phyloP scores from a whole-genome alignment of 2,113 vertebrate species.

The Brachyhypopomus gauderio region DNA sequence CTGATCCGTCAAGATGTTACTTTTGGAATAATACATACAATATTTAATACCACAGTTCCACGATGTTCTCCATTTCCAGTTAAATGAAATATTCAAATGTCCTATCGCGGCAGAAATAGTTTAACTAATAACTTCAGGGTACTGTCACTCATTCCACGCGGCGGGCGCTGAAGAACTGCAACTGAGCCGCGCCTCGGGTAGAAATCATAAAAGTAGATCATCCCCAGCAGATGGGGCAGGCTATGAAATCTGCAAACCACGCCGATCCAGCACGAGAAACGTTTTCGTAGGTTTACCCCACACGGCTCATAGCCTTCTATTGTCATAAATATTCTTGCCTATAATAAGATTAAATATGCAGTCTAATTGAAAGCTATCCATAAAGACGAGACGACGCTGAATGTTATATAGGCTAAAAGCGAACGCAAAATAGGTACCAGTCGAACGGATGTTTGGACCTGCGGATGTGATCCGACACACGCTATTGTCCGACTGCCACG shows the following conservation, averaged over 20 bases:
- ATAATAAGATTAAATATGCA: too few species aligned
- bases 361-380: too few species aligned
- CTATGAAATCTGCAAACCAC: slow-evolving; percentile 11
- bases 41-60: not conserved
- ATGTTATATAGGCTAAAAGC: too few species aligned
- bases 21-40: not conserved
- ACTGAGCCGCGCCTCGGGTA: slow-evolving; percentile 6
- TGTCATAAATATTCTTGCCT: too few species aligned
- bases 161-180: slow-evolving; percentile 57
- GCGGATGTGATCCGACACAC: not conserved
- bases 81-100: slow-evolving; percentile 51
- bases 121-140: slow-evolving; percentile 68
- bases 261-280: too few species aligned
- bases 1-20: not conserved
- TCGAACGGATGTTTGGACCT: not conserved
- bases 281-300: too few species aligned
- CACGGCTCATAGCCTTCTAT: too few species aligned
- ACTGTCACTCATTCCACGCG: slow-evolving; percentile 63
- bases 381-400: too few species aligned
- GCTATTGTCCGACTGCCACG: not conserved
- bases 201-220: not conserved
- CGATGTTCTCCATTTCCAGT: not conserved
- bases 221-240: not conserved
- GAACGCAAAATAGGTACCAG: too few species aligned
- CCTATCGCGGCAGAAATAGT: slow-evolving; percentile 64